These are phyloP conservation scores for Disparrhopalites patrizii DNA, from an alignment of 2,888 invertebrate genomes.

Conservation along the genomic window DNA sequence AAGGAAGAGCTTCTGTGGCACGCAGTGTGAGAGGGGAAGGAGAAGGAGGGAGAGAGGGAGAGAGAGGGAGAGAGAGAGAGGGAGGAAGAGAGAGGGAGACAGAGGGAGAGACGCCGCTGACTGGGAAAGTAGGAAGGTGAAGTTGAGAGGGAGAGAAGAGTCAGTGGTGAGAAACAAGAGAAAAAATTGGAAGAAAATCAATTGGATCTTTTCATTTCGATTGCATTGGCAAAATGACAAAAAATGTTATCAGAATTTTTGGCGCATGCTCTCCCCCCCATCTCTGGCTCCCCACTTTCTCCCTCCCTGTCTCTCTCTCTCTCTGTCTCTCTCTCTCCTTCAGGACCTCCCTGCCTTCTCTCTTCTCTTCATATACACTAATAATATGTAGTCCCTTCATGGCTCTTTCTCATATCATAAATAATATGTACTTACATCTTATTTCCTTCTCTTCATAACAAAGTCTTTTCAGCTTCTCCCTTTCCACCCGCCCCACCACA, in stretches of 20 bases:
- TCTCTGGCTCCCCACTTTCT: neutral
- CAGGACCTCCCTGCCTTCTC: constrained; percentile 7
- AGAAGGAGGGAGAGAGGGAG: constrained; percentile 15
- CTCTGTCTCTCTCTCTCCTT: constrained; percentile 2
- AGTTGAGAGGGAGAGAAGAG: constrained; percentile 15
- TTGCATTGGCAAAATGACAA: constrained; percentile 46
- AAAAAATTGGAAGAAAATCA: constrained; percentile 43
- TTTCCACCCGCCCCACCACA: too few species aligned
- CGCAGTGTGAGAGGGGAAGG: neutral
- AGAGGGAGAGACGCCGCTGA: constrained; percentile 5
- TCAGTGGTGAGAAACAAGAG: constrained; percentile 25
- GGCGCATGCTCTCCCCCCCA: constrained; percentile 33
- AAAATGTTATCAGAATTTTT: constrained; percentile 44
- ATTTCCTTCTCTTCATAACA: neutral
- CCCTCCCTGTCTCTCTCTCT: neutral
- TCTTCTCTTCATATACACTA: neutral
- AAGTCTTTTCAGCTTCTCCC: too few species aligned
- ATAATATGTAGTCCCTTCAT: constrained; percentile 3
- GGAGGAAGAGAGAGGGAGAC: constrained; percentile 6
- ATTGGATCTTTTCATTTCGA: constrained; percentile 44
- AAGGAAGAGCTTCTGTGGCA: neutral
- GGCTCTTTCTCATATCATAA: neutral
- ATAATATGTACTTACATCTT: neutral
- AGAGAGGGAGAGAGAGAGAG: constrained; percentile 7
- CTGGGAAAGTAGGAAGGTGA: too few species aligned